Evolutionary conservation across 2,113 vertebrate species (phyloP).

Genomic region (Boulengeromyrus knoepffleri): DNA sequence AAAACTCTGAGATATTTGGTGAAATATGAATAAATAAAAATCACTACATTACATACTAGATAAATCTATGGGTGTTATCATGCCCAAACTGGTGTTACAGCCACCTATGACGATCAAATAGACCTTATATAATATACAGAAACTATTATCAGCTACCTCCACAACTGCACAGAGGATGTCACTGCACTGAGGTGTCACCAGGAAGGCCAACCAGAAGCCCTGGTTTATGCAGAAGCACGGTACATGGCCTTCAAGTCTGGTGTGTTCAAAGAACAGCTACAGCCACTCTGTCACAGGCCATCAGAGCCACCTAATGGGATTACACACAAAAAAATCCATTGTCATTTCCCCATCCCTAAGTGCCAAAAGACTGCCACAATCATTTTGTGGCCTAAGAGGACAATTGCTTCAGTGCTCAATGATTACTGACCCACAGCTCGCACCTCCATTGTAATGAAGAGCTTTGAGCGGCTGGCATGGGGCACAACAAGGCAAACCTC

Average conservation of each 20-base stretch:
- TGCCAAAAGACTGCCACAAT: background rate
- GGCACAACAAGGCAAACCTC: background rate
- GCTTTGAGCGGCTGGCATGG: background rate
- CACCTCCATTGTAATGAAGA: background rate
- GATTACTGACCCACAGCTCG: background rate
- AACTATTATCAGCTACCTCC: background rate
- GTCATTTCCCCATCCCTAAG: background rate
- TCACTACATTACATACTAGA: background rate
- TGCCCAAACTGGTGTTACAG: background rate
- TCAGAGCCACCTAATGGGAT: background rate
- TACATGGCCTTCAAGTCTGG: background rate
- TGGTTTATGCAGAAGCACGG: background rate
- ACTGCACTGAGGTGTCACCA: background rate
- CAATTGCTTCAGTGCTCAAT: background rate
- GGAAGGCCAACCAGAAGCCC: background rate
- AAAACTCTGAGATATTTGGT: background rate
- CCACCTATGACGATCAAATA: background rate
- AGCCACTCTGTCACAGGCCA: background rate
- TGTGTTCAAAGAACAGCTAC: background rate
- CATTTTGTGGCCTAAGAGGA: background rate
- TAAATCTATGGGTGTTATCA: background rate
- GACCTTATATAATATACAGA: background rate
- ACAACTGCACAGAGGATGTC: background rate
- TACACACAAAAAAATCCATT: background rate
- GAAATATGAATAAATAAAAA: background rate